These are phyloP conservation scores for Lasiurus borealis DNA, from an alignment of 2,113 vertebrate genomes.

Conservation along the genomic window DNA sequence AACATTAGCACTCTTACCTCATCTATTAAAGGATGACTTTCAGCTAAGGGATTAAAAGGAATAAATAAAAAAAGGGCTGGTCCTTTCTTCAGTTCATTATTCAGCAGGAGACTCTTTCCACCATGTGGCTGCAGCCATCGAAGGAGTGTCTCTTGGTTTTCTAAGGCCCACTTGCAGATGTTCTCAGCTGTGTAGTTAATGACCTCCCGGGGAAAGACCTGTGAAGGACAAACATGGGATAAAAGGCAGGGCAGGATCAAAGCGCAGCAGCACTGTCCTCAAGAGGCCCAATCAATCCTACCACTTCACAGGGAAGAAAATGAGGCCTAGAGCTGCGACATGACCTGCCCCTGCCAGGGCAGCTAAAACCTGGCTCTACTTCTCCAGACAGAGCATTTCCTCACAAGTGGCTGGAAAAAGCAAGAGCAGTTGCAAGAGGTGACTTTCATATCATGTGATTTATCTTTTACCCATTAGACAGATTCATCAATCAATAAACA, in stretches of 20 bases:
- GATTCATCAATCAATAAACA: not conserved
- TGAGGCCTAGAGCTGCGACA: accelerated
- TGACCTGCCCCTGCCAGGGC: not conserved
- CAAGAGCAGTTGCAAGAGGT: not conserved
- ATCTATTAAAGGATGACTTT: conserved; percentile 88
- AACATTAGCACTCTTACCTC: conserved; percentile 88
- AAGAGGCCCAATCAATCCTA: not conserved
- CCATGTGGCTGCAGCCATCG: conserved; percentile 95
- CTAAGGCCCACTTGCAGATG: conserved; percentile 94
- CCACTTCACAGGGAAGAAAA: not conserved
- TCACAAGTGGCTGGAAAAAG: not conserved
- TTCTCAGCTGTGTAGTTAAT: conserved; percentile 94
- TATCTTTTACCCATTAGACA: not conserved
- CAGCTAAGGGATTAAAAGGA: conserved; percentile 92
- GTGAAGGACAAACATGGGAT: conserved; percentile 11
- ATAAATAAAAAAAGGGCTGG: conserved; percentile 96
- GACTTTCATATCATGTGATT: not conserved
- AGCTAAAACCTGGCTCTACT: not conserved
- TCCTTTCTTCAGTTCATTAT: conserved; percentile 95
- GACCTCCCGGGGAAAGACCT: conserved; percentile 92
- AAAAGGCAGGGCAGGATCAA: not conserved
- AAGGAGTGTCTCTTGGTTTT: conserved; percentile 91
- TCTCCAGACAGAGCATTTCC: not conserved
- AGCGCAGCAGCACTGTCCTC: not conserved
- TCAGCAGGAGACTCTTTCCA: conserved; percentile 94